Conservation (phyloP, 2,113 vertebrate species). For the Rana temporaria region DNA sequence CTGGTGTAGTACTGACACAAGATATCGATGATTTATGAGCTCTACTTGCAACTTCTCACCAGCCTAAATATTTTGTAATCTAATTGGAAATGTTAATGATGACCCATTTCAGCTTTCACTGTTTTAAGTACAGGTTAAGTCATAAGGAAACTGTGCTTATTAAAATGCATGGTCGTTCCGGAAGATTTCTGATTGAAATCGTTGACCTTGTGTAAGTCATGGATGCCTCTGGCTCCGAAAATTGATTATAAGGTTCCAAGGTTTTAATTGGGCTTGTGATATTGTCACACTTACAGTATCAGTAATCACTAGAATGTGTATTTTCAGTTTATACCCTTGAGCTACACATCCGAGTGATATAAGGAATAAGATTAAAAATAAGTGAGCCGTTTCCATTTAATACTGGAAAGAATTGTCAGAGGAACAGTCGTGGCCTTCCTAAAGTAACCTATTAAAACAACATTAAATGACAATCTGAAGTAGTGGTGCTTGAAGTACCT, state of each 20-base stretch:
- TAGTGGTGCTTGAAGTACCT: too few relatives aligned
- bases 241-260: slow-evolving; percentile 8
- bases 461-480: too few relatives aligned
- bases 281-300: slow-evolving; percentile 23
- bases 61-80: too few relatives aligned
- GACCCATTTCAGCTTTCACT: neutral
- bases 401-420: neutral
- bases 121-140: neutral
- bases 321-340: neutral
- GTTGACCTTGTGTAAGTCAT: slow-evolving; percentile 23
- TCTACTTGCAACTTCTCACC: too few relatives aligned
- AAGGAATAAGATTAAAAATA: slow-evolving; percentile 8
- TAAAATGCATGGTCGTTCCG: neutral
- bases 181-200: neutral
- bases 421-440: neutral
- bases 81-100: too few relatives aligned
- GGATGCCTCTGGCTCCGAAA: slow-evolving; percentile 9
- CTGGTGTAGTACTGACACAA: too few relatives aligned
- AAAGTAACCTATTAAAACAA: too few relatives aligned
- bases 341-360: neutral
- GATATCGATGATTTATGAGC: too few relatives aligned
- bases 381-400: neutral
- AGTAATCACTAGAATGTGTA: neutral
- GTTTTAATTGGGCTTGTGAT: slow-evolving; percentile 17
- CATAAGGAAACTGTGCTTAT: neutral